Evolutionary conservation across 2,888 invertebrate genomes (phyloP).

Genomic region (Stegophylla sp.): DNA sequence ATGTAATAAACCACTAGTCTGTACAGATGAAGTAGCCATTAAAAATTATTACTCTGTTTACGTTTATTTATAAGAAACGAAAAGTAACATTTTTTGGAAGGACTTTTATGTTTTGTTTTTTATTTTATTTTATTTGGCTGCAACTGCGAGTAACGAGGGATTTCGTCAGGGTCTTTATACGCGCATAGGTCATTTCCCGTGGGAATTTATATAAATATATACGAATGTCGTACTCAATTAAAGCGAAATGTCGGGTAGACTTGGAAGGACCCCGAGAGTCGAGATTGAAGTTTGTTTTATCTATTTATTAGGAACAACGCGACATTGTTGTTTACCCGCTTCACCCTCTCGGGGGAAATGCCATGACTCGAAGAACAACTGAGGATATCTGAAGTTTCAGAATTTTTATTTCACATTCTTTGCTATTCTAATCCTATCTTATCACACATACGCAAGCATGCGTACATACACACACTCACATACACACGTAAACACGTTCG

Average conservation of each 20-base stretch:
- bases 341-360: constrained; percentile 31
- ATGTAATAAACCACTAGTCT: background rate
- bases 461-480: background rate
- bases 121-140: background rate
- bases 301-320: constrained; percentile 21
- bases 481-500: background rate
- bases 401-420: background rate
- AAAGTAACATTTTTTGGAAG: background rate
- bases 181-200: constrained; percentile 32
- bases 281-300: constrained; percentile 55
- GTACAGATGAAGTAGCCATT: background rate
- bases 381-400: background rate
- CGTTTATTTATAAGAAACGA: background rate
- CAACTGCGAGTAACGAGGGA: background rate
- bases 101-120: background rate
- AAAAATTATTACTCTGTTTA: background rate
- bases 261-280: constrained; percentile 12
- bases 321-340: constrained; percentile 3
- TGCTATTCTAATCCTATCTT: background rate
- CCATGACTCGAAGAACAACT: background rate
- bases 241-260: constrained; percentile 20
- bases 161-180: constrained; percentile 22
- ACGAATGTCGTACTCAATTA: constrained; percentile 45
- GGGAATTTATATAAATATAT: constrained; percentile 24
- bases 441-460: background rate